Evolutionary conservation across 2,113 vertebrate genomes (phyloP).

Genomic region (Tragelaphus scriptus): DNA sequence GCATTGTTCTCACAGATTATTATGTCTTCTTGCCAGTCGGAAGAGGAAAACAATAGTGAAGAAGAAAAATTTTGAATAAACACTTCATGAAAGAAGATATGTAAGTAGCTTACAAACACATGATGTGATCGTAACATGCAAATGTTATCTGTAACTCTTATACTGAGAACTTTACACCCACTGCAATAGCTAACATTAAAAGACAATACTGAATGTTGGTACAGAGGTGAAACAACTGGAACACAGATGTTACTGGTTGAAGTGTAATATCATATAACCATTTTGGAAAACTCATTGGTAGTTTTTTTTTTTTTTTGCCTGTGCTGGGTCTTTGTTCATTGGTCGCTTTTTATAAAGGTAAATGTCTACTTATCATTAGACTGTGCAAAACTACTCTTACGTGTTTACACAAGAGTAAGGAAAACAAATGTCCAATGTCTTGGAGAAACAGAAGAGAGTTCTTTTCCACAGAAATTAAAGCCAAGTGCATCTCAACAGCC

Average conservation of each 20-base stretch:
- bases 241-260: neutral
- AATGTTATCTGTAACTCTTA: neutral
- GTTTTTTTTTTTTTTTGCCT: neutral
- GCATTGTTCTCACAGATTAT: neutral
- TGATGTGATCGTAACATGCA: neutral
- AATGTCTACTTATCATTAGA: neutral
- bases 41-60: neutral
- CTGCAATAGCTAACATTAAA: neutral
- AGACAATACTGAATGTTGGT: neutral
- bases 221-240: neutral
- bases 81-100: neutral
- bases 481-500: neutral
- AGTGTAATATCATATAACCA: neutral
- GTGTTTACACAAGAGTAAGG: neutral
- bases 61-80: neutral
- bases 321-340: neutral
- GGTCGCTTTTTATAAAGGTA: neutral
- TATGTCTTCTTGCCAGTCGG: neutral
- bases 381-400: neutral
- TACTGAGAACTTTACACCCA: neutral
- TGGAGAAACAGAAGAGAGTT: neutral
- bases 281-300: neutral
- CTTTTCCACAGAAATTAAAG: neutral
- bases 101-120: neutral
- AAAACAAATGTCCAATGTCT: neutral